Percentiles rank a stretch among this genome's conserved stretches.
Conservation (phyloP, 1,140 invertebrate species). For the Aphis gossypii region DNA sequence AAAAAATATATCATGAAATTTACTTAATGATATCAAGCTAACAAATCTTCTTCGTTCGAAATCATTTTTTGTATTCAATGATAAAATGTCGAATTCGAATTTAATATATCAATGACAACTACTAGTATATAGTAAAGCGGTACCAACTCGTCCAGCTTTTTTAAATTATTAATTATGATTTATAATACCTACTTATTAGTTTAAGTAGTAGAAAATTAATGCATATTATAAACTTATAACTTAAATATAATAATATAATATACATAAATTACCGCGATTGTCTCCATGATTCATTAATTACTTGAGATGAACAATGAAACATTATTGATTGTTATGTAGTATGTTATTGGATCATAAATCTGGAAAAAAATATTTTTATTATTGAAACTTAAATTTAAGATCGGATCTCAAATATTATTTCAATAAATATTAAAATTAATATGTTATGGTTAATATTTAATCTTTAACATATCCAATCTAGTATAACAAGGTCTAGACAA, state of each 20-base stretch:
- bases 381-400: rapidly evolving
- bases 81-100: too few relatives aligned
- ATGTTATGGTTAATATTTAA: background rate
- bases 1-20: too few relatives aligned
- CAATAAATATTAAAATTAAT: background rate
- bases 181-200: background rate
- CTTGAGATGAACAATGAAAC: background rate
- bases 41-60: too few relatives aligned
- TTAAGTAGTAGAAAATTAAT: background rate
- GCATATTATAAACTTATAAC: background rate
- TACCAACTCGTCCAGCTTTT: too few relatives aligned
- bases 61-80: too few relatives aligned
- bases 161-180: too few relatives aligned
- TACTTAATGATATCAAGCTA: too few relatives aligned
- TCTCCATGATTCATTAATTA: background rate
- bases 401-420: background rate
- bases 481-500: background rate
- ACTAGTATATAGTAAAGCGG: too few relatives aligned
- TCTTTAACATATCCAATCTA: background rate
- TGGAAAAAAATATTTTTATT: background rate
- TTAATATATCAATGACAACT: too few relatives aligned
- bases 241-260: background rate
- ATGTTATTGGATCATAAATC: background rate
- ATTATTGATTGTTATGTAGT: background rate
- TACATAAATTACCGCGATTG: background rate